Evolutionary conservation across 2,113 vertebrate species (phyloP), one percentile per base, ranked within the genome.

Genomic region (Bubo scandiacus): DNA sequence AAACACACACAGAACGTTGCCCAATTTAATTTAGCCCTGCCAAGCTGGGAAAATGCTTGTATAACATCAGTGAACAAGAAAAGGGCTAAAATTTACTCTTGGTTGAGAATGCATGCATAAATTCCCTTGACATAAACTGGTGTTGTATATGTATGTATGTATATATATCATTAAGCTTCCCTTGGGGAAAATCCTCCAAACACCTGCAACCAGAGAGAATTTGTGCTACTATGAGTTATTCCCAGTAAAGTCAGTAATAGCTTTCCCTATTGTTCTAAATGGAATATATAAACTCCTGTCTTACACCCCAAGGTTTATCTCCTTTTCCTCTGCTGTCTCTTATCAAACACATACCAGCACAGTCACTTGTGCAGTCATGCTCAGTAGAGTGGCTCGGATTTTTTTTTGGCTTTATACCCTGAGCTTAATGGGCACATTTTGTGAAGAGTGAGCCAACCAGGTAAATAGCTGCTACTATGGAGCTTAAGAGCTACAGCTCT

Each of bases 381-480:
- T 97, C 86, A 51, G 70, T 87, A 62, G 70, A 92, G 73, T 85
- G 58, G 81, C 81, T 95, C 27, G 30, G 15, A 47, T 80, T 82
- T 66, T 74, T 63, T 81, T 82, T 93, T 79, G 78, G 21, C 92
- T 95, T 95, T 94, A 90, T 96, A 90, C 70, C 55, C 84, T 90
- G 86, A 95, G 89, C 94, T 95, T 97, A 95, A 96, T 95, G 95
- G 96, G 94, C 95, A 93, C 96, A 97, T 96, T 97, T 97, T 96
- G 94, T 91, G 97, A 92, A 96, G 91, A 97, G 94, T 94, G 97
- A 97, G 81, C 95, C 96, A 97, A 96, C 96, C 95, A 97, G 92
- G 94, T 97, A 97, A 97, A 97, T 97, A 97, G 96, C 95, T 95
- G 95, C 96, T 94, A 90, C 97, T 97, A 92, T 96, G 96, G 93